Evolutionary conservation across 2,888 invertebrate species (phyloP).

Genomic region (Aleiodes testaceus): DNA sequence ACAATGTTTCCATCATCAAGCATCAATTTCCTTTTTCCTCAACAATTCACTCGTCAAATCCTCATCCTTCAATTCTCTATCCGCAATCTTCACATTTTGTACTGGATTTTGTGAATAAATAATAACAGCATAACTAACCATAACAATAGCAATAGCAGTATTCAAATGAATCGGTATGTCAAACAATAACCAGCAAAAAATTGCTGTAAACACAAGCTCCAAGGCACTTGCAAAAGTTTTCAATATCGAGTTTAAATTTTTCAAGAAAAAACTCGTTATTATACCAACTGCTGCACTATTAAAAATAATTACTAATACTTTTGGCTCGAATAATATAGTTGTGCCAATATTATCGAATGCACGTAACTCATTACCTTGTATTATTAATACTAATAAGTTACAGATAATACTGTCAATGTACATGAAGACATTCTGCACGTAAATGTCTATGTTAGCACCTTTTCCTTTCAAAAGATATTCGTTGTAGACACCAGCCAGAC

Average conservation of each 20-base stretch:
- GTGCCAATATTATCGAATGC: slow-evolving; percentile 78
- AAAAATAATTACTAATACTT: slow-evolving; percentile 86
- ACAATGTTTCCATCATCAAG: too few relatives aligned
- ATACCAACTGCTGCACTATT: slow-evolving; percentile 95
- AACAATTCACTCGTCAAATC: slow-evolving; percentile 35
- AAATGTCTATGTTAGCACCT: slow-evolving; percentile 89
- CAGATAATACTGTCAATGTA: slow-evolving; percentile 95
- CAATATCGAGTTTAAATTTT: slow-evolving; percentile 93
- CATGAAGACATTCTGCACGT: slow-evolving; percentile 96
- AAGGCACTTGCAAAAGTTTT: slow-evolving; percentile 97
- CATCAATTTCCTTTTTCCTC: slow-evolving; percentile 17
- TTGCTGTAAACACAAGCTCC: slow-evolving; percentile 91
- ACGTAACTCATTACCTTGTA: slow-evolving; percentile 78
- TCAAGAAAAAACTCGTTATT: slow-evolving; percentile 93
- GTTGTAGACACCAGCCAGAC: slow-evolving; percentile 96
- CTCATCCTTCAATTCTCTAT: slow-evolving; percentile 31
- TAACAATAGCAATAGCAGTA: slow-evolving; percentile 85
- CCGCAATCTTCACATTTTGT: slow-evolving; percentile 58
- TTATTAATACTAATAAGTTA: slow-evolving; percentile 82
- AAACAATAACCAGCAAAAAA: slow-evolving; percentile 90
- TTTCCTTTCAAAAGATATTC: slow-evolving; percentile 92
- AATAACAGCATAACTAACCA: slow-evolving; percentile 88
- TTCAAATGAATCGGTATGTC: slow-evolving; percentile 88
- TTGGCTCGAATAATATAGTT: slow-evolving; percentile 76
- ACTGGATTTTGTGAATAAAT: slow-evolving; percentile 95